phyloP scores from a whole-genome alignment of 2,888 invertebrate genomes.

The Cataglyphis livida region DNA sequence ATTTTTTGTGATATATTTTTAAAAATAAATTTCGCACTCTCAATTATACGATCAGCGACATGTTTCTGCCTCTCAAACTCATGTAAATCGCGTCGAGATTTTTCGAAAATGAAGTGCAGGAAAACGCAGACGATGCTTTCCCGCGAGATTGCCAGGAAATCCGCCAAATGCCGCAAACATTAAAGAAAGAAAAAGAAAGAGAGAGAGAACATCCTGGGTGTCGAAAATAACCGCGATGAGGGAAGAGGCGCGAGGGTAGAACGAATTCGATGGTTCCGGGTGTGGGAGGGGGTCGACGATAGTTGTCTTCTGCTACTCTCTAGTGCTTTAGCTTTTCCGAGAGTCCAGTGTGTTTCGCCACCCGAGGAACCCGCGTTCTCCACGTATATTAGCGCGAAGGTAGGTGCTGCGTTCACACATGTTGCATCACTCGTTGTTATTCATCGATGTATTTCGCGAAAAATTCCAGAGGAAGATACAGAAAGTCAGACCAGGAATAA shows the following conservation, averaged over 20 bases:
- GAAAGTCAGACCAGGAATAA: background rate
- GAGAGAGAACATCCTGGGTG: constrained; percentile 52
- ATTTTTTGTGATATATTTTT: background rate
- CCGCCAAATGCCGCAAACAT: constrained; percentile 40
- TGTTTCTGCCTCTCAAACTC: background rate
- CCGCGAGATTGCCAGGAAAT: constrained; percentile 68
- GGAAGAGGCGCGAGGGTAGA: constrained; percentile 59
- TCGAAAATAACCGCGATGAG: constrained; percentile 73
- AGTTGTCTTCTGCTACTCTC: constrained; percentile 62
- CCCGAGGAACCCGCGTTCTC: constrained; percentile 76
- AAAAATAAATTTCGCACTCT: constrained; percentile 14
- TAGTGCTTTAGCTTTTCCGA: constrained; percentile 79
- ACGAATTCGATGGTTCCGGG: constrained; percentile 60
- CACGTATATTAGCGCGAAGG: constrained; percentile 72
- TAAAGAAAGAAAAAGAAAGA: constrained; percentile 45
- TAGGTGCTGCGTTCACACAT: constrained; percentile 64
- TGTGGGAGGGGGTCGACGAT: constrained; percentile 64
- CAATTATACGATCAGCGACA: constrained; percentile 1
- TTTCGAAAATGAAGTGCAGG: constrained; percentile 54
- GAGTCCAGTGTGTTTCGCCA: constrained; percentile 81
- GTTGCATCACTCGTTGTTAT: constrained; percentile 21
- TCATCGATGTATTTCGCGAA: constrained; percentile 1
- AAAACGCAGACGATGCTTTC: constrained; percentile 59
- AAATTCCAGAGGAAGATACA: background rate
- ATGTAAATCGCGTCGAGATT: constrained; percentile 2